Conservation (phyloP, 2,113 vertebrate genomes). For the Leptobrachium ailaonicum region DNA sequence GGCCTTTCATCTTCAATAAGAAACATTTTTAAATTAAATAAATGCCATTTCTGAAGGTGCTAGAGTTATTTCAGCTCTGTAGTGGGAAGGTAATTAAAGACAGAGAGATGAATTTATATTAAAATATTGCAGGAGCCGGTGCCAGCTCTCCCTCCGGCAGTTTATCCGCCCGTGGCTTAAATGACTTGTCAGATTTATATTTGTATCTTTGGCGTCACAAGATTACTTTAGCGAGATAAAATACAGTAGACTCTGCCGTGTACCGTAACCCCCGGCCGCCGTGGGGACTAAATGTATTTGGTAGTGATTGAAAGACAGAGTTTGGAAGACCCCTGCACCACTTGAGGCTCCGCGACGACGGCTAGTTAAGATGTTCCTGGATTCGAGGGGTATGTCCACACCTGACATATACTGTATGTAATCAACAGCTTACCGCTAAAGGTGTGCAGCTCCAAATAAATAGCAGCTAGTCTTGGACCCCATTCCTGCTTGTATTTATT, state of each 20-base stretch:
- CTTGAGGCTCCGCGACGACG: no score
- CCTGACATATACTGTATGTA: no score
- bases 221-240: background rate
- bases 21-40: background rate
- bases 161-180: background rate
- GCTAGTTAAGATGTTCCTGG: no score
- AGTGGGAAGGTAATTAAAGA: background rate
- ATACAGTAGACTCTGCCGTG: background rate
- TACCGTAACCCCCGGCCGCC: no score
- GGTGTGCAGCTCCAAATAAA: no score
- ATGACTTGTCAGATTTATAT: background rate
- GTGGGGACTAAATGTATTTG: no score
- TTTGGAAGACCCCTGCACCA: no score
- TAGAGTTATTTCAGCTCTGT: background rate
- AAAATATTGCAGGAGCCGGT: background rate
- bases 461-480: no score
- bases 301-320: no score
- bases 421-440: no score
- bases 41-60: background rate
- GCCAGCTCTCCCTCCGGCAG: background rate
- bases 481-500: no score
- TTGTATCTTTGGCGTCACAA: background rate
- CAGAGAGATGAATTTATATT: background rate
- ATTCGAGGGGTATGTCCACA: no score
- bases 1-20: background rate